A percentile compares a stretch with the other conserved stretches of the same genome.
These are phyloP conservation scores for Ciona savignyi DNA, from an alignment of 23 tunicate genomes.

Conservation along the genomic window DNA sequence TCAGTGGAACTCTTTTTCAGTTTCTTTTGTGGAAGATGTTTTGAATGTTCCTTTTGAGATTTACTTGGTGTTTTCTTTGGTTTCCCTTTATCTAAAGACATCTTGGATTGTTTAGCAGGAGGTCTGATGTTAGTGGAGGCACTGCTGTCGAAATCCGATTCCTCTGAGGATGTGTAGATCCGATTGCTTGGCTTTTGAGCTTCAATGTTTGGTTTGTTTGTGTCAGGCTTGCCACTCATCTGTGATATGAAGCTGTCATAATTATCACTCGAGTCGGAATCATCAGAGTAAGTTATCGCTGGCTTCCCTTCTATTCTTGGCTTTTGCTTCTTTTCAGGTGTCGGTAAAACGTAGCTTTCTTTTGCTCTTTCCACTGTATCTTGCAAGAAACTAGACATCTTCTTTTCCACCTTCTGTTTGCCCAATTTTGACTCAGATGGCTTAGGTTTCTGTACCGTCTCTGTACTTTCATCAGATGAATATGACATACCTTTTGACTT, in stretches of 20 bases:
- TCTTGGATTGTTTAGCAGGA: slow-evolving; percentile 13
- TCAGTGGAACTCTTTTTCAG: background rate
- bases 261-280: slow-evolving; percentile 49
- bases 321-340: slow-evolving; percentile 14
- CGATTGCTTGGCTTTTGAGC: background rate
- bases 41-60: background rate
- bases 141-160: background rate
- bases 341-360: background rate
- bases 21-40: background rate
- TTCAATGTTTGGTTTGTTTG: background rate
- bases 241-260: slow-evolving; percentile 44
- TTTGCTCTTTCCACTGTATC: background rate
- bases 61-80: background rate
- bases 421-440: background rate
- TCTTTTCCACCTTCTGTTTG: background rate
- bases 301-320: background rate
- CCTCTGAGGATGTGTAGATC: background rate
- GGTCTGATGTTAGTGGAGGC: slow-evolving; percentile 1
- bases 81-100: background rate
- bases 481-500: background rate
- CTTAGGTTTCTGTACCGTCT: background rate
- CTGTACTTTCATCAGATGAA: background rate
- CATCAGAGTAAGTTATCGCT: slow-evolving; percentile 10
- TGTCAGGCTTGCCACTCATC: slow-evolving; percentile 5
- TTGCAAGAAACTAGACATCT: background rate